A percentile compares a stretch with the other conserved stretches of the same genome.
Conservation (phyloP, 2,113 vertebrate species). For the Proterorhinus semilunaris region DNA sequence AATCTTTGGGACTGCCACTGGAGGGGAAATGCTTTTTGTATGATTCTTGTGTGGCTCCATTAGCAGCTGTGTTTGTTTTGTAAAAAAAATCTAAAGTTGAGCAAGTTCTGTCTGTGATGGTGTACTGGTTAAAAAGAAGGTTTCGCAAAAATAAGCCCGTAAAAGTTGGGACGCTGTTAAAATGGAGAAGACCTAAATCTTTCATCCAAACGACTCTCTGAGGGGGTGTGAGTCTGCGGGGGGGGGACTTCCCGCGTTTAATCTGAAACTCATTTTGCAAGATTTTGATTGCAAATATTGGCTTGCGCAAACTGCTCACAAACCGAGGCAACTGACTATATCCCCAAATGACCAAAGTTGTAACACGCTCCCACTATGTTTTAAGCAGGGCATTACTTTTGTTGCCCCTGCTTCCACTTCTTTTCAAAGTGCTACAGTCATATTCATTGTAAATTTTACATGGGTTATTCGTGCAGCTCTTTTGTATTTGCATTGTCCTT, state of each 20-base stretch:
- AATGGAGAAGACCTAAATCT: not conserved
- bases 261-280: too few species aligned
- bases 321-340: too few species aligned
- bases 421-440: too few species aligned
- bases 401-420: too few species aligned
- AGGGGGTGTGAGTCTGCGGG: too few species aligned
- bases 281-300: too few species aligned
- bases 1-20: constrained; percentile 37
- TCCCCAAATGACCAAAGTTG: too few species aligned
- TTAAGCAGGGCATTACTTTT: too few species aligned
- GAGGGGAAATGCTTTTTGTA: constrained; percentile 51
- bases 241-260: too few species aligned
- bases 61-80: constrained; percentile 70
- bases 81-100: constrained; percentile 16
- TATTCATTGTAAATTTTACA: constrained; percentile 22
- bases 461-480: not conserved
- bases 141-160: constrained; percentile 12
- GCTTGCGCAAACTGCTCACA: too few species aligned
- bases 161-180: not conserved
- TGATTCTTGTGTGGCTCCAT: constrained; percentile 58
- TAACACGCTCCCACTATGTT: too few species aligned
- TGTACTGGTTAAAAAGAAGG: constrained; percentile 24
- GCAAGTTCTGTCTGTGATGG: constrained; percentile 29
- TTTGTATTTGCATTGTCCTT: constrained; percentile 1
- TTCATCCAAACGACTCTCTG: too few species aligned